Evolutionary conservation across 2,888 invertebrate genomes (phyloP), one percentile per base, ranked within the genome.

Genomic region (Euplagia quadripunctaria): DNA sequence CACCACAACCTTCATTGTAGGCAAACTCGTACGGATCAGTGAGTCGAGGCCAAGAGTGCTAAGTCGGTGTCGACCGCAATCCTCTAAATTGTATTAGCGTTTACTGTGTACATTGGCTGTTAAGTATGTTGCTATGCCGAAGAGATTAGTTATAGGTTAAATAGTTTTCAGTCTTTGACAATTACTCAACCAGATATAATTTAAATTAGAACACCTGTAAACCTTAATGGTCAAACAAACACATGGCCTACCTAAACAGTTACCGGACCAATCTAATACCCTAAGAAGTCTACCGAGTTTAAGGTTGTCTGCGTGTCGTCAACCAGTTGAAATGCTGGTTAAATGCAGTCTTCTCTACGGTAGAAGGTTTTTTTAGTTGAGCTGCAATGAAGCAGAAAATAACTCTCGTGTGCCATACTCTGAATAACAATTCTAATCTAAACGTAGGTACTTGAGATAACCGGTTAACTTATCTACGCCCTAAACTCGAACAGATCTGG

Each of bases 81-180:
- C 87, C 89, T 82, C 84, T 90, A 90, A 89, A 91, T 91, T 91
- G 89, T 89, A 89, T 91, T 91, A 91, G 81, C 76, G 81, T 71
- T 75, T 79, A 73, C 81, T 70, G 74, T 64, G 75, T 72, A 74
- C 68, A 67, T 77, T 64, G 31, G 58, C 68, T 58, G 43, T 16
- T 43, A 55, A 52, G 51, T 52, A 31, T 49, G 83, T 83, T 76
- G 75, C 80, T 75, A 76, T 67, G 79, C 42, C 17, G 20, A 41
- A 64, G 16, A 66, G 79, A 82, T 80, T 77, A 77, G 79, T 82
- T 79, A 17, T 51, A 52, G 9, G 65, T 14, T 42, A 55, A 58
- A 52, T n/a, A 55, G 14, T 55, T 55, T 42, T 42, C 5, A 14
- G 31, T 61, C 6, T 61, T 31, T 61, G 14, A 61, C 58, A 12